Base-by-base conservation (phyloP, 2,797 vertebrate species). In the Ceyx erithaca region DNA sequence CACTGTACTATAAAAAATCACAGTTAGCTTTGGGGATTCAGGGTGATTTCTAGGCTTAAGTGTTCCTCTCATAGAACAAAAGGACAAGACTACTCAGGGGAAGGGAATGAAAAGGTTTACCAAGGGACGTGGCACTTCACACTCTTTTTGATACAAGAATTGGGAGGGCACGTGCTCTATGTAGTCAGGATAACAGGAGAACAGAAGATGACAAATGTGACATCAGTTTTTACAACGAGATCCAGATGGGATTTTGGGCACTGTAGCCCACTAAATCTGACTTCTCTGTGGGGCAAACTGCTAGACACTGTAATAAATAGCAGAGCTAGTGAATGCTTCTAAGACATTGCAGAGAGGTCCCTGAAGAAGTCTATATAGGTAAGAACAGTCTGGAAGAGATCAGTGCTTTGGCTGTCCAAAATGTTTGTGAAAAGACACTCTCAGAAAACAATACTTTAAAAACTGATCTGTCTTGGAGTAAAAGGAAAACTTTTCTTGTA, bases 41-140 rank as follows among this genome's bases (percentile, higher is more conserved):
- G 48, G 54, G 58, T 41, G 87, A 92, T 95, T 95, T 87, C 78
- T 90, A 85, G 80, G 67, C 59, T 94, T 73, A 67, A 67, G 63
- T 66, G 67, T 54, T 91, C 81, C 64, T 77, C 92, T 90, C 82
- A 85, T 20, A 88, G 81, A 90, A 84, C 55, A 80, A 93, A 94
- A 96, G 88, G 89, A 91, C 49, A 71, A 0, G 8, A 78, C 43
- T 49, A 51, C 77, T 91, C 54, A 57, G 64, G 78, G 79, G 61
- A 86, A 92, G 66, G 76, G 78, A 91, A 69, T 73, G 90, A 89
- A 94, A 93, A 80, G 59, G 66, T 82, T 37, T 77, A 0, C 48
- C 0, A 48, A 83, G 84, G 88, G 90, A 94, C 81, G 79, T 91
- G 84, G 75, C 75, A 87, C 71, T 92, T 93, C 78, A 81, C 83